These are phyloP conservation scores for Jacana jacana DNA, from an alignment of 2,113 vertebrate species.

Conservation along the genomic window DNA sequence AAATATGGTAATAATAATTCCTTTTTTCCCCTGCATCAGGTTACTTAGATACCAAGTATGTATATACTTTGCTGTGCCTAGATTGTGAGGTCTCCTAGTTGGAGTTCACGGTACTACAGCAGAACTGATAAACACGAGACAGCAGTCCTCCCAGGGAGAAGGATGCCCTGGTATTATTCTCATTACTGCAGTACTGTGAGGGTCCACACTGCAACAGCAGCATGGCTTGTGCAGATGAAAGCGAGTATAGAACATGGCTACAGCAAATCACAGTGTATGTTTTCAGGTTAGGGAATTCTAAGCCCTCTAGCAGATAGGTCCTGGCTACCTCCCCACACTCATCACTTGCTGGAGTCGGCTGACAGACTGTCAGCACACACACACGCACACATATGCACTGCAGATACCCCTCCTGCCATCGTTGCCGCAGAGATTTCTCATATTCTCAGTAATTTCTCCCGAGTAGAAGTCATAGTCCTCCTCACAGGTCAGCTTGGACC, in stretches of 20 bases:
- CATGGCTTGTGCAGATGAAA: neutral
- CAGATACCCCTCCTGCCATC: neutral
- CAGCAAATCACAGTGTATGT: neutral
- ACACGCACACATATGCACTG: fast-evolving
- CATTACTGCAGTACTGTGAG: fast-evolving
- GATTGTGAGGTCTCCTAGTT: neutral
- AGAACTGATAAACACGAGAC: neutral
- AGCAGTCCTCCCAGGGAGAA: neutral
- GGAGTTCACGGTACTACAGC: neutral
- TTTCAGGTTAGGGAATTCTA: neutral
- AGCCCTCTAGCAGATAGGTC: neutral
- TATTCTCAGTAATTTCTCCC: neutral
- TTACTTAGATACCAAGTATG: neutral
- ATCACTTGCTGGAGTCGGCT: fast-evolving
- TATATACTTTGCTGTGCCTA: neutral
- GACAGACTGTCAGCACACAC: neutral
- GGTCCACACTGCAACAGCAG: neutral
- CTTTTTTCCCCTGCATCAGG: neutral
- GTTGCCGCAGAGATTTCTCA: neutral
- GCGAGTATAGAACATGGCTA: neutral
- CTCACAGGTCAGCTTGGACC: neutral
- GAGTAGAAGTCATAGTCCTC: neutral
- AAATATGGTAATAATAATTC: neutral
- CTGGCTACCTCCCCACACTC: neutral
- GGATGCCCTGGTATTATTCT: neutral